phyloP scores from a whole-genome alignment of 2,888 invertebrate species.

The Pollenia labialis region DNA sequence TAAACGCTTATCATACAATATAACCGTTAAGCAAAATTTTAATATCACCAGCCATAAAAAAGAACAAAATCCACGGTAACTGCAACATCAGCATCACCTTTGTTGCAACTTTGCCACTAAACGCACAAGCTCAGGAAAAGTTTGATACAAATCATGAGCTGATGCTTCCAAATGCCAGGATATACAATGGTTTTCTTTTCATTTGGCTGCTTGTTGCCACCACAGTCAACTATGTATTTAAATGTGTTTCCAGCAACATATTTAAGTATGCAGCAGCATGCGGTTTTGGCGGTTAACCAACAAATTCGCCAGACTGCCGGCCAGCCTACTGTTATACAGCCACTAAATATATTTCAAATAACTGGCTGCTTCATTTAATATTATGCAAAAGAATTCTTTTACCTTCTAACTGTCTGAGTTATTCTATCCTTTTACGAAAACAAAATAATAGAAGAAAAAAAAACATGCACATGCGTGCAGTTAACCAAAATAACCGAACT shows the following conservation, averaged over 20 bases:
- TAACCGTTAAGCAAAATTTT: slow-evolving; percentile 80
- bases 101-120: slow-evolving; percentile 49
- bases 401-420: slow-evolving; percentile 58
- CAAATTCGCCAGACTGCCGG: slow-evolving; percentile 12
- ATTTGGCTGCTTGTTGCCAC: slow-evolving; percentile 54
- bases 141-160: slow-evolving; percentile 47
- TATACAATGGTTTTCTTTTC: slow-evolving; percentile 54
- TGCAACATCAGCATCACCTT: slow-evolving; percentile 6
- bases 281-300: slow-evolving; percentile 60
- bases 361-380: slow-evolving; percentile 46
- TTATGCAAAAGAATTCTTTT: slow-evolving; percentile 47
- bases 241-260: slow-evolving; percentile 56
- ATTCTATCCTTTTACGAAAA: slow-evolving; percentile 32
- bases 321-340: slow-evolving; percentile 50
- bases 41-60: slow-evolving; percentile 73
- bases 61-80: neutral
- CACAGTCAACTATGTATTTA: slow-evolving; percentile 39
- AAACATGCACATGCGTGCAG: slow-evolving; percentile 64
- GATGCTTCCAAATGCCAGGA: slow-evolving; percentile 38
- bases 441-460: slow-evolving; percentile 9
- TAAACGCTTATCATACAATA: slow-evolving; percentile 81
- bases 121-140: slow-evolving; percentile 1
- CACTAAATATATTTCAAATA: slow-evolving; percentile 34
- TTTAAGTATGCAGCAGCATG: slow-evolving; percentile 42
- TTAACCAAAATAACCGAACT: neutral